phyloP scores from a whole-genome alignment of 2,797 vertebrate genomes.

The Sphenopsis melanotis region DNA sequence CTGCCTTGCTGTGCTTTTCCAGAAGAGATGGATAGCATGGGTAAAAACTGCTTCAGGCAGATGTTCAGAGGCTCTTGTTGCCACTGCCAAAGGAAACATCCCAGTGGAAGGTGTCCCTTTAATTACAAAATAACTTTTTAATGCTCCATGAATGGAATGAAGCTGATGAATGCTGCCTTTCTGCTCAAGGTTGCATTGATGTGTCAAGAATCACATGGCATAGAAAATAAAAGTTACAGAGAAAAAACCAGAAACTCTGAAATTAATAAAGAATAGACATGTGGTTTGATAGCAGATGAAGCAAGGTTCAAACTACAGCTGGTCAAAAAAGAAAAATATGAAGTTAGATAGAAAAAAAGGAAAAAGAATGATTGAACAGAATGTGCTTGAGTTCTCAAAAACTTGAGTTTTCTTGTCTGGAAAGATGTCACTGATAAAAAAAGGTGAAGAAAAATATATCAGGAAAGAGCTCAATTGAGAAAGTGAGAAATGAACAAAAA shows the following conservation, averaged over 20 bases:
- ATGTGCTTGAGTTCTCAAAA: not conserved
- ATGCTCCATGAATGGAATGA: not conserved
- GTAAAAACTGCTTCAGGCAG: not conserved
- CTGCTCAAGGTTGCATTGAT: not conserved
- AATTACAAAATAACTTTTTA: not conserved
- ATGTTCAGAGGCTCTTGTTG: not conserved
- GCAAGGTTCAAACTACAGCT: not conserved
- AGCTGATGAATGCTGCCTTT: not conserved
- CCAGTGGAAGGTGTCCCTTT: not conserved
- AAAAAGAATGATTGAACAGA: not conserved
- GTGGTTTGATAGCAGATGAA: not conserved
- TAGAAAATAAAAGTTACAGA: not conserved
- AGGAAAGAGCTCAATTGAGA: not conserved
- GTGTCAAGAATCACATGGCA: rapidly evolving
- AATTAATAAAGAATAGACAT: not conserved
- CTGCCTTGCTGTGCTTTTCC: not conserved
- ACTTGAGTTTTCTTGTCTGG: not conserved
- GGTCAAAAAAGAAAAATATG: not conserved
- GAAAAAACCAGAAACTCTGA: not conserved
- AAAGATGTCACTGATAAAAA: not conserved
- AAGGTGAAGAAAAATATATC: not conserved
- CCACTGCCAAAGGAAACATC: not conserved
- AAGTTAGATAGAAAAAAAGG: not conserved
- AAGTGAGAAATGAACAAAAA: not conserved
- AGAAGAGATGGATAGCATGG: not conserved